phyloP scores from a whole-genome alignment of 2,888 invertebrate genomes.

The Leptinotarsa haldemani region DNA sequence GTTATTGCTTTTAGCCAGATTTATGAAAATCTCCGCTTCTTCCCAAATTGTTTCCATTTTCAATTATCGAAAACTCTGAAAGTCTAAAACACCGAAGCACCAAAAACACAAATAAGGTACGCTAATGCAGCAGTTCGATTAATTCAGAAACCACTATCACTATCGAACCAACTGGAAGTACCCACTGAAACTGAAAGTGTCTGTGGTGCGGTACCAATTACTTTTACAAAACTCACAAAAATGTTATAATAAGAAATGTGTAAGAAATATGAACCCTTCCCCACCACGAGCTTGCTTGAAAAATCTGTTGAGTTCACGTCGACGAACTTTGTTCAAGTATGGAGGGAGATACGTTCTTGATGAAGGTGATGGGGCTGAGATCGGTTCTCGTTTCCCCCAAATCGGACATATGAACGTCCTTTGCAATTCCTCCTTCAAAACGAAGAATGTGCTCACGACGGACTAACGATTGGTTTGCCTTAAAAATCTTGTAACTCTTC shows the following conservation, averaged over 20 bases:
- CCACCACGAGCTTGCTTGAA: conserved; percentile 28
- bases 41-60: conserved; percentile 49
- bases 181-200: conserved; percentile 43
- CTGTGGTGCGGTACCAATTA: conserved; percentile 38
- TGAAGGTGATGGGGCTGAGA: conserved; percentile 27
- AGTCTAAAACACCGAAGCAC: conserved; percentile 32
- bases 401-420: neutral
- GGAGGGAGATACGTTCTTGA: conserved; percentile 8
- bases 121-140: neutral
- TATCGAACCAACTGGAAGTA: conserved; percentile 19
- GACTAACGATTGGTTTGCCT: neutral
- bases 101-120: conserved; percentile 30
- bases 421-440: neutral
- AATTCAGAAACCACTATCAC: conserved; percentile 23
- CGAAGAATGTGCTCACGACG: neutral
- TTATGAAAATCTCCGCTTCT: conserved; percentile 50
- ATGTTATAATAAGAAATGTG: conserved; percentile 42
- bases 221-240: conserved; percentile 49
- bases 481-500: too few relatives aligned
- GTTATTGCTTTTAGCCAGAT: conserved; percentile 46
- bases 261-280: conserved; percentile 38
- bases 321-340: conserved; percentile 22
- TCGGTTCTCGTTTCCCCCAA: conserved; percentile 8
- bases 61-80: conserved; percentile 16
- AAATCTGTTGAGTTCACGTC: conserved; percentile 26